Evolutionary conservation across 1,140 invertebrate species (phyloP).

Genomic region (Diprion similis): DNA sequence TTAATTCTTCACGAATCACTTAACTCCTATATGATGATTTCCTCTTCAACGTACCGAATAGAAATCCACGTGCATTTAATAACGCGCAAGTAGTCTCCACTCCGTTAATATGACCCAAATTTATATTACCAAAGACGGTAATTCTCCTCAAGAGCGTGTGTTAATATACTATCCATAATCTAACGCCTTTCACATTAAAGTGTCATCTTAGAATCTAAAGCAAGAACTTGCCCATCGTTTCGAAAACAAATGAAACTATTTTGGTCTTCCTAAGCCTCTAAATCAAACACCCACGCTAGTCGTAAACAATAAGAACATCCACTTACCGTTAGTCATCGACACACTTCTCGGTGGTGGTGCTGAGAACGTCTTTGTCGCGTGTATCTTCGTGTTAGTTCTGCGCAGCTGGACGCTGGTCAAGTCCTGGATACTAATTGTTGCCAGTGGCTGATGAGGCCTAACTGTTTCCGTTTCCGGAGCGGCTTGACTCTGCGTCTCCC

Average conservation of each 20-base stretch:
- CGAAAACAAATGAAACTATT: slow-evolving; percentile 17
- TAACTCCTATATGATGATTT: too few relatives aligned
- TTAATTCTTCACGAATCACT: too few relatives aligned
- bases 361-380: slow-evolving; percentile 79
- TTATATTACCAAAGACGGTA: too few relatives aligned
- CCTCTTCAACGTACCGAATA: too few relatives aligned
- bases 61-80: too few relatives aligned
- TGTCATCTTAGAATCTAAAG: too few relatives aligned
- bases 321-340: slow-evolving; percentile 65
- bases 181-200: too few relatives aligned
- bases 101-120: too few relatives aligned
- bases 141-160: too few relatives aligned
- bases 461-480: slow-evolving; percentile 48
- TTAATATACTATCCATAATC: too few relatives aligned
- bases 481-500: slow-evolving; percentile 1
- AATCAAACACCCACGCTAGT: slow-evolving; percentile 13
- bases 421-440: slow-evolving; percentile 85
- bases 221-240: slow-evolving; percentile 2
- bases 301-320: slow-evolving; percentile 1
- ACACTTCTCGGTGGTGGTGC: slow-evolving; percentile 75
- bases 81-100: too few relatives aligned
- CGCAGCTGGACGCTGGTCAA: slow-evolving; percentile 82
- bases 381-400: slow-evolving; percentile 73
- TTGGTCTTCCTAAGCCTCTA: not conserved
- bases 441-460: slow-evolving; percentile 72